Evolutionary conservation across 2,888 invertebrate species (phyloP).

Genomic region (Netelia fuscicornis): DNA sequence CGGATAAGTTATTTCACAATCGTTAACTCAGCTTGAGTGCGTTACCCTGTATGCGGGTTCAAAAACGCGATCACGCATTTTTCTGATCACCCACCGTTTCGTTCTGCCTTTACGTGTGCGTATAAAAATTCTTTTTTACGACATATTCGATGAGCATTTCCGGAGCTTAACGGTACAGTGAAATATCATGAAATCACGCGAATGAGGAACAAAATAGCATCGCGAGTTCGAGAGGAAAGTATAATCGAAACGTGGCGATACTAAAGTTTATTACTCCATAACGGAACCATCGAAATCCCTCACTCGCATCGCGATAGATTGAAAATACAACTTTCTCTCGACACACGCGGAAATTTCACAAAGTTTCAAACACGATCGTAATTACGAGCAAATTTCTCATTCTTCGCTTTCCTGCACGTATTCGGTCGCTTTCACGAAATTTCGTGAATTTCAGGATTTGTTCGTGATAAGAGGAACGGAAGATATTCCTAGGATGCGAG

Average conservation of each 20-base stretch:
- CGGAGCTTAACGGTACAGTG: too few species aligned
- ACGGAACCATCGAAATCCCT: not conserved
- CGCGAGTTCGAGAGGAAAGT: not conserved
- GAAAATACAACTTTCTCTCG: not conserved
- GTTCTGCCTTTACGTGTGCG: slow-evolving; percentile 5
- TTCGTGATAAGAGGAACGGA: not conserved
- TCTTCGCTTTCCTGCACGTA: not conserved
- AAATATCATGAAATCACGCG: too few species aligned
- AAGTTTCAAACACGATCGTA: slow-evolving; percentile 43
- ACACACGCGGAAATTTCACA: not conserved
- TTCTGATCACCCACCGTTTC: slow-evolving; percentile 51
- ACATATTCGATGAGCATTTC: too few species aligned
- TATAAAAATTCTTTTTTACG: too few species aligned
- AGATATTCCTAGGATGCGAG: not conserved
- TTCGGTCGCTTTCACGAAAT: not conserved
- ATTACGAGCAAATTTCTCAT: slow-evolving; percentile 7
- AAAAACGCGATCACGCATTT: slow-evolving; percentile 22
- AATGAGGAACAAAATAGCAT: too few species aligned
- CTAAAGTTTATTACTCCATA: slow-evolving; percentile 24
- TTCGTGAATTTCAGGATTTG: not conserved
- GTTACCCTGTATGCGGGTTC: slow-evolving; percentile 43
- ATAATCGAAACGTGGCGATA: not conserved
- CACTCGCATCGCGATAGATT: not conserved
- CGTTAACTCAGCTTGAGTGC: slow-evolving; percentile 58
- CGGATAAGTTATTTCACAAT: slow-evolving; percentile 43